Percentiles rank a stretch among this genome's conserved stretches.
phyloP scores from a whole-genome alignment of 2,113 vertebrate species.

The Limanda limanda region DNA sequence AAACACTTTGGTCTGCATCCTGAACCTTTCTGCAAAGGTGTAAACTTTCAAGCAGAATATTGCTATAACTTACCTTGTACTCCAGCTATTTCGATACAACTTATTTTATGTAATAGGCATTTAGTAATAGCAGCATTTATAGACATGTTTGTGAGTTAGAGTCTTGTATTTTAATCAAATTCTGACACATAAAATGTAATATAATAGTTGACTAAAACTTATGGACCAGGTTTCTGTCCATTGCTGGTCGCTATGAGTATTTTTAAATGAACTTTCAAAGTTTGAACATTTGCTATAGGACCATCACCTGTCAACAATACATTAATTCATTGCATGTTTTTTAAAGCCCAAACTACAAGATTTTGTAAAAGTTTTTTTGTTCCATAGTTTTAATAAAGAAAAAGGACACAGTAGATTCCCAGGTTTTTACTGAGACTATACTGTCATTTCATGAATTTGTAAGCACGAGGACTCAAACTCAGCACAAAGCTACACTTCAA shows the following conservation, averaged over 20 bases:
- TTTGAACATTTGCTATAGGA: background rate
- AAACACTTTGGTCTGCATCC: too few relatives aligned
- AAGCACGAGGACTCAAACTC: slow-evolving; percentile 27
- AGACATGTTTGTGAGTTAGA: too few relatives aligned
- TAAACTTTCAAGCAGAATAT: too few relatives aligned
- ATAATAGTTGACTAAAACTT: too few relatives aligned
- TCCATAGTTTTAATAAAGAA: background rate
- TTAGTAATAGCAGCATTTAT: too few relatives aligned
- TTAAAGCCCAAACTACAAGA: background rate
- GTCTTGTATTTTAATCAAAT: too few relatives aligned
- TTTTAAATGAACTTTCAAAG: background rate
- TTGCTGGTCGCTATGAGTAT: background rate
- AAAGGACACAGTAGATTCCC: background rate
- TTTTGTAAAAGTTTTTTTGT: background rate
- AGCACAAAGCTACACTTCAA: slow-evolving; percentile 67
- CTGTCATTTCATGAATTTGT: background rate
- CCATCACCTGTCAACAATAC: background rate
- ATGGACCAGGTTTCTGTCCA: background rate
- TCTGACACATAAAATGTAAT: too few relatives aligned
- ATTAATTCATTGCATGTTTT: background rate
- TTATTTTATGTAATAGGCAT: too few relatives aligned
- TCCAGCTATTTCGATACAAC: too few relatives aligned
- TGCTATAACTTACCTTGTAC: too few relatives aligned
- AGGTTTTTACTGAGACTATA: background rate
- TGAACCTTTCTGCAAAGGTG: too few relatives aligned